Evolutionary conservation across 92 coral and sea anemone genomes (phyloP).

Genomic region (Paragorgia papillata): DNA sequence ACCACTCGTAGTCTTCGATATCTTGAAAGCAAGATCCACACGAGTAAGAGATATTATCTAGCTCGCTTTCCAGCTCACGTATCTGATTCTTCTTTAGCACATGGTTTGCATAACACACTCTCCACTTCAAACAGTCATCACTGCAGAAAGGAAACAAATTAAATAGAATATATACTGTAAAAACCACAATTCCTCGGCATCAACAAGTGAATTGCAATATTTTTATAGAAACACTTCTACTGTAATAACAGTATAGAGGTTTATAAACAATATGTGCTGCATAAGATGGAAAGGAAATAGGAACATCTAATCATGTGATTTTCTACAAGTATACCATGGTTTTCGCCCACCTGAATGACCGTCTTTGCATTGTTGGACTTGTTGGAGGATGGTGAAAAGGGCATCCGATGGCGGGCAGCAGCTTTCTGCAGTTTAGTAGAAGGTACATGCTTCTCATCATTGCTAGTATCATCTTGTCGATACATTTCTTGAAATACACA

Average conservation of each 20-base stretch:
- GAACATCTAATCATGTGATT: conserved; percentile 15
- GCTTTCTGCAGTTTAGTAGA: conserved; percentile 42
- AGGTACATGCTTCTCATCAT: conserved; percentile 41
- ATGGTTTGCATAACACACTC: conserved; percentile 44
- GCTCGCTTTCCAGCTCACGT: conserved; percentile 43
- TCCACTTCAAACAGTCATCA: conserved; percentile 51
- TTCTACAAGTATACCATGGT: neutral
- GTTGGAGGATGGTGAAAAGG: conserved; percentile 42
- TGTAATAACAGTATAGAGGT: no score
- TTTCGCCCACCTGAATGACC: conserved; percentile 34
- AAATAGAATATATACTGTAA: neutral
- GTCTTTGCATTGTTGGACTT: conserved; percentile 51
- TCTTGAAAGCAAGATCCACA: conserved; percentile 50
- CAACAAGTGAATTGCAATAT: no score
- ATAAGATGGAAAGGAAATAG: no score
- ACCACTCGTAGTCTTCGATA: conserved; percentile 36
- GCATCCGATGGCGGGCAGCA: conserved; percentile 40
- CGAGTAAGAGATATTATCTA: conserved; percentile 45
- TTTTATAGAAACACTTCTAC: no score
- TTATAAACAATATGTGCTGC: no score
- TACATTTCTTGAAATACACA: conserved; percentile 46
- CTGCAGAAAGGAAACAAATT: conserved; percentile 35
- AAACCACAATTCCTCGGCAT: no score
- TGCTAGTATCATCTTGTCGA: conserved; percentile 17
- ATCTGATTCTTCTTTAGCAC: conserved; percentile 15